Base-by-base conservation (phyloP, 2,113 vertebrate genomes). In the Chaetura pelagica region DNA sequence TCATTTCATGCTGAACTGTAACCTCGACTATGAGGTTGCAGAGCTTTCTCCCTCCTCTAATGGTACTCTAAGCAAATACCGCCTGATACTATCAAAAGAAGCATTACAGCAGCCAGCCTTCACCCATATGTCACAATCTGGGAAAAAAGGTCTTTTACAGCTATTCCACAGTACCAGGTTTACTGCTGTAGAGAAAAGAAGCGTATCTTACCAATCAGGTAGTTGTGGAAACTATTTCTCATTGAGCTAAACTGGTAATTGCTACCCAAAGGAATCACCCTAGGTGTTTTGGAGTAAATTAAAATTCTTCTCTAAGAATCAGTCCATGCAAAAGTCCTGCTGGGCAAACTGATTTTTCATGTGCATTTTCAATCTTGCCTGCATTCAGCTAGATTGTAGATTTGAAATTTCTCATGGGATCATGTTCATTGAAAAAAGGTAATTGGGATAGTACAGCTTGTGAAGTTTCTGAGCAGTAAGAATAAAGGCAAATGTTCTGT, bases 401-500 rank as follows among this genome's bases (percentile, higher is more conserved):
- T 9, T 46, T 72, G 64, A 75, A 89, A 89, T 91, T 91, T 75
- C 93, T 96, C 84, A 26, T 61, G 91, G 73, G 94, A 93, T 46
- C 79, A 9, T 38, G 42, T 32, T 90, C 63, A 32, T 8, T 86
- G 83, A 35, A 90, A 67, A 91, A n/a, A 90, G 42, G 83, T 86
- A 94, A 96, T 84, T 77, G 79, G 59, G 68, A 72, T 78, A 54
- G 69, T 77, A 68, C 40, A 75, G 30, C 40, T 90, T 87, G 68
- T 57, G 89, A 75, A 61, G 80, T 32, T 93, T 92, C 66, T 59
- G 69, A 95, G n/a, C 52, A 72, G 66, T 15, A 72, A 81, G 76
- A 87, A 80, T 74, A 94, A 92, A 95, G 30, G 48, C 58, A 82
- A 91, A 84, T 19, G 21, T 64, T 64, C 69, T 78, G 49, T 57